These are phyloP conservation scores for Macquaria ambigua DNA, from an alignment of 2,113 vertebrate species.

Conservation along the genomic window DNA sequence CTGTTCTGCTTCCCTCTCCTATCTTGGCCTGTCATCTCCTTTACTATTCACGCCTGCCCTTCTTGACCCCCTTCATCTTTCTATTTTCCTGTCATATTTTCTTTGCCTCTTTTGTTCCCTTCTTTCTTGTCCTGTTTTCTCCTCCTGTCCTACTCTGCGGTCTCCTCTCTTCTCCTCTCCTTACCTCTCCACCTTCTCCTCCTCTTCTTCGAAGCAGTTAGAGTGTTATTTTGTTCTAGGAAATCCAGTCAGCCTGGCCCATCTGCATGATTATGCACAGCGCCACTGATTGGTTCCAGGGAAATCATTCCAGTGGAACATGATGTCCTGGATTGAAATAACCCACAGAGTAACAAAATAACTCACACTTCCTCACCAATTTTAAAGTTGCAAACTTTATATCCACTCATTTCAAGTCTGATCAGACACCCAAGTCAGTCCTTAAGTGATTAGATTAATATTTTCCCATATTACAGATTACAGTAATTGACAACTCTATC, in stretches of 20 bases:
- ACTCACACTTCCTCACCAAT: conserved; percentile 42
- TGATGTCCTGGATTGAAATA: conserved; percentile 65
- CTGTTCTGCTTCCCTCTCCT: conserved; percentile 4
- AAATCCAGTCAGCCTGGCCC: conserved; percentile 61
- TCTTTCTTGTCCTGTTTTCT: background rate
- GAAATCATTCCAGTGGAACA: conserved; percentile 68
- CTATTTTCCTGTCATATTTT: conserved; percentile 18
- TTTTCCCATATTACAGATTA: conserved; percentile 42
- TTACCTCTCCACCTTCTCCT: conserved; percentile 17
- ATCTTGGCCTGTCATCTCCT: conserved; percentile 17
- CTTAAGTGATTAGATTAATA: conserved; percentile 60
- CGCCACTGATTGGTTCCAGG: conserved; percentile 64
- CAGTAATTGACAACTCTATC: conserved; percentile 53
- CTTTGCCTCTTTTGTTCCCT: background rate
- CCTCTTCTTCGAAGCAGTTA: conserved; percentile 13
- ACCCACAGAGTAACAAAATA: conserved; percentile 59
- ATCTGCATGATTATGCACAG: conserved; percentile 70
- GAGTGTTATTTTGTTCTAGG: conserved; percentile 58
- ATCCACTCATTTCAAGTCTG: conserved; percentile 49
- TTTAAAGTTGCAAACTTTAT: conserved; percentile 57
- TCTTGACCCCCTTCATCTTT: conserved; percentile 14
- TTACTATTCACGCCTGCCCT: conserved; percentile 16
- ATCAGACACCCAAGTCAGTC: conserved; percentile 33
- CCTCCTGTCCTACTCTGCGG: conserved; percentile 1
- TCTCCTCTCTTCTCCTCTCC: background rate